A percentile compares a stretch with the other conserved stretches of the same genome.
Conservation (phyloP, 2,888 invertebrate genomes). For the Ectemnius lituratus region DNA sequence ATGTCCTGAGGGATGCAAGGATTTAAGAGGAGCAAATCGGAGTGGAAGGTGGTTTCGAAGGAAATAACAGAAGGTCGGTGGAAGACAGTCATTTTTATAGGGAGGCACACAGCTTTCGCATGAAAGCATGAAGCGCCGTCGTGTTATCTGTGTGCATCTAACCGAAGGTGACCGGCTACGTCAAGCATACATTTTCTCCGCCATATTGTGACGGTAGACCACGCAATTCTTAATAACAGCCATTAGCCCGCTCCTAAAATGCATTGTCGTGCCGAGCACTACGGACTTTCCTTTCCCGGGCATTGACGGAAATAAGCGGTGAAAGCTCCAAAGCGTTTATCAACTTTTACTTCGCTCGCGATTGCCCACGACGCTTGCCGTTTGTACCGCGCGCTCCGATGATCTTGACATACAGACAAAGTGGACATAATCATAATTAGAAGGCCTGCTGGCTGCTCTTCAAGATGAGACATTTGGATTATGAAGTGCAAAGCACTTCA, state of each 20-base stretch:
- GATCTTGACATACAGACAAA: too few species aligned
- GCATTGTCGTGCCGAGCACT: constrained; percentile 17
- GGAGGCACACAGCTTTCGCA: constrained; percentile 25
- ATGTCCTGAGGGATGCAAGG: neutral
- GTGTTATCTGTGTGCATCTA: constrained; percentile 49
- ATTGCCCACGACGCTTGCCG: neutral
- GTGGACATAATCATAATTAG: too few species aligned
- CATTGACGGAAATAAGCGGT: constrained; percentile 70
- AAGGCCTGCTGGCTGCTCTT: too few species aligned
- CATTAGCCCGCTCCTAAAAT: constrained; percentile 44
- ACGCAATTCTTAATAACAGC: constrained; percentile 57
- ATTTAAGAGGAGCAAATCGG: neutral
- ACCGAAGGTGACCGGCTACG: constrained; percentile 40
- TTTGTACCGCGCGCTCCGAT: neutral
- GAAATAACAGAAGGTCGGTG: constrained; percentile 30
- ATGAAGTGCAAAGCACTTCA: too few species aligned
- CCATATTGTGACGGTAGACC: constrained; percentile 54
- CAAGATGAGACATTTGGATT: too few species aligned
- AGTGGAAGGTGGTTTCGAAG: neutral
- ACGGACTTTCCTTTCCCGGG: constrained; percentile 51
- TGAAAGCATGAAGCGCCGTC: constrained; percentile 45
- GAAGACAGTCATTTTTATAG: constrained; percentile 46
- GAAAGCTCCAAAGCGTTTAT: constrained; percentile 59
- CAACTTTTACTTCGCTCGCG: constrained; percentile 58
- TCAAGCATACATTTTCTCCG: constrained; percentile 60